phyloP scores from a whole-genome alignment of 2,888 invertebrate genomes.

The Caenorhabditis sinica region DNA sequence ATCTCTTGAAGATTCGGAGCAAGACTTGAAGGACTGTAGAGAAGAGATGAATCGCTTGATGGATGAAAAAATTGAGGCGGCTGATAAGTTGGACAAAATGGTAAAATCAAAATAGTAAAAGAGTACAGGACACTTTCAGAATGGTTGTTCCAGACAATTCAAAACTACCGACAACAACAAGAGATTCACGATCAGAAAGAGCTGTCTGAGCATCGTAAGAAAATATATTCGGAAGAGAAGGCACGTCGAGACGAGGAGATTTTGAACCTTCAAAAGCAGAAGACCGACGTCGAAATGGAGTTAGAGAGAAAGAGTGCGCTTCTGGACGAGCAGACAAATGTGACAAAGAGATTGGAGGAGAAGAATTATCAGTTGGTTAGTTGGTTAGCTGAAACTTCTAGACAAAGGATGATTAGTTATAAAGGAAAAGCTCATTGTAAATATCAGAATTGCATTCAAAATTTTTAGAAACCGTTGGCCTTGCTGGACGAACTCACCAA shows the following conservation, averaged over 20 bases:
- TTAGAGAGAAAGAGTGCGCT: conserved; percentile 60
- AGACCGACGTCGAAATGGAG: conserved; percentile 57
- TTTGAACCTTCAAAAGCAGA: conserved; percentile 64
- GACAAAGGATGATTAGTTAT: not conserved
- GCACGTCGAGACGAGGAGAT: conserved; percentile 60
- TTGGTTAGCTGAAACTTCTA: not conserved
- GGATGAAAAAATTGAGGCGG: conserved; percentile 56
- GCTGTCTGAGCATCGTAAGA: conserved; percentile 69
- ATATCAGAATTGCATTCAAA: not conserved
- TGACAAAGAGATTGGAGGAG: conserved; percentile 64
- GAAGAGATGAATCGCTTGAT: conserved; percentile 62
- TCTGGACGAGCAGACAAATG: conserved; percentile 66
- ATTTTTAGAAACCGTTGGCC: conserved; percentile 61
- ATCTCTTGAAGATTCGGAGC: conserved; percentile 44
- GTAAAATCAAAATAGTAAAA: conserved; percentile 9
- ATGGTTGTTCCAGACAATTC: conserved; percentile 62
- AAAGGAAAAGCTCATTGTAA: too few species aligned
- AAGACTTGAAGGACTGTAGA: conserved; percentile 42
- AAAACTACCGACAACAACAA: conserved; percentile 65
- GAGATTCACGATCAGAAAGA: conserved; percentile 70
- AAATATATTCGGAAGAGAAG: conserved; percentile 68
- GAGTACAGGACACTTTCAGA: too few species aligned
- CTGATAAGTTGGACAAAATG: conserved; percentile 57
- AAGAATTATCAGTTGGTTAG: conserved; percentile 59
- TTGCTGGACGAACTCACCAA: conserved; percentile 60